These are phyloP conservation scores for Pyrrhosoma nymphula DNA, from an alignment of 2,888 invertebrate genomes.

Conservation along the genomic window DNA sequence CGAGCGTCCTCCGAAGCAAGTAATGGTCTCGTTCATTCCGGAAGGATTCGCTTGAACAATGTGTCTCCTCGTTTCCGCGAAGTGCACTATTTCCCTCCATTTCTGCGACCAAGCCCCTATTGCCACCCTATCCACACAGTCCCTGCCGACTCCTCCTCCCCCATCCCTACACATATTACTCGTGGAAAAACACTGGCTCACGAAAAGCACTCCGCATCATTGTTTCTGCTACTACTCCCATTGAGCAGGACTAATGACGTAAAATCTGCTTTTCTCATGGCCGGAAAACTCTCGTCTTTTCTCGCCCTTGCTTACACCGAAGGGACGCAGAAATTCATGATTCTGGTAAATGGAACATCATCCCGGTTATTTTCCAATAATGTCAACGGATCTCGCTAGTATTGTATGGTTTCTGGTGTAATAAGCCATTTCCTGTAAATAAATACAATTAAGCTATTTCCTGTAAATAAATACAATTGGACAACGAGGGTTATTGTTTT, in stretches of 20 bases:
- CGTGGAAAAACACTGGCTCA: neutral
- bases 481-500: no score
- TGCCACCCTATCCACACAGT: neutral
- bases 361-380: no score
- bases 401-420: no score
- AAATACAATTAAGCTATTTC: no score
- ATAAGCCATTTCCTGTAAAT: no score
- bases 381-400: no score
- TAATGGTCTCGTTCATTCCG: conserved; percentile 1
- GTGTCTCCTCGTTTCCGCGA: neutral
- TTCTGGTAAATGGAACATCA: neutral
- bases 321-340: neutral
- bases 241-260: neutral
- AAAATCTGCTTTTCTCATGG: neutral
- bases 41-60: neutral
- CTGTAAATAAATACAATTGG: no score
- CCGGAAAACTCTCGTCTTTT: neutral
- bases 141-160: no score
- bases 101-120: neutral
- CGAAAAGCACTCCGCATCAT: neutral
- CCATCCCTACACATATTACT: neutral
- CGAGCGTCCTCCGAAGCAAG: neutral
- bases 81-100: neutral
- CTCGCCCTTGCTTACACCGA: neutral
- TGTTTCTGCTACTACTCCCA: neutral